These are phyloP conservation scores for Orgyia antiqua DNA, from an alignment of 2,888 invertebrate genomes.

Conservation along the genomic window DNA sequence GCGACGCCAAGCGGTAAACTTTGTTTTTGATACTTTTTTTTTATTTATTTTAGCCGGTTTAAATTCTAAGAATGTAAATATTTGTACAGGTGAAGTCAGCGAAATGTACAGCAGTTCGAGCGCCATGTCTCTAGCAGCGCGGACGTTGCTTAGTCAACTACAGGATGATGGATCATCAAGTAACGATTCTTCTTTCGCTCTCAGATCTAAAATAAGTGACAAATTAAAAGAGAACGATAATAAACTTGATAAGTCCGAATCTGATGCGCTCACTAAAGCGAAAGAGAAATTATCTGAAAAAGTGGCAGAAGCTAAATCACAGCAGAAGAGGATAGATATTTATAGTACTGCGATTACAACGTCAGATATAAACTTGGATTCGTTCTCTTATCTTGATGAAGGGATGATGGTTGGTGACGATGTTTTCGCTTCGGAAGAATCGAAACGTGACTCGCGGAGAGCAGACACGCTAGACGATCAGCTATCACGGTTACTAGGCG, in stretches of 20 bases:
- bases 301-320: constrained; percentile 60
- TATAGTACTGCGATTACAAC: constrained; percentile 74
- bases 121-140: constrained; percentile 60
- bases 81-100: constrained; percentile 63
- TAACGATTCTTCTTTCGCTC: constrained; percentile 71
- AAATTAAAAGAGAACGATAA: constrained; percentile 40
- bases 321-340: constrained; percentile 69
- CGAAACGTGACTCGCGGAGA: constrained; percentile 40
- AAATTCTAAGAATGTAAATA: constrained; percentile 33
- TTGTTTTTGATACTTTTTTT: constrained; percentile 27
- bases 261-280: constrained; percentile 61
- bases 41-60: constrained; percentile 33
- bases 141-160: constrained; percentile 70
- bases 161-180: constrained; percentile 75
- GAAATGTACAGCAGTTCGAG: constrained; percentile 58
- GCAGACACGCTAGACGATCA: constrained; percentile 49
- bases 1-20: constrained; percentile 57
- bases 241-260: constrained; percentile 52
- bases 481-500: constrained; percentile 54
- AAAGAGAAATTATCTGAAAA: constrained; percentile 66
- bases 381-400: constrained; percentile 73
- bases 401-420: constrained; percentile 68
- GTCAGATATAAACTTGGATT: constrained; percentile 72
- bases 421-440: constrained; percentile 48
- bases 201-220: constrained; percentile 44